phyloP scores from a whole-genome alignment of 2,113 vertebrate species.

The Sarotherodon lohbergeri region DNA sequence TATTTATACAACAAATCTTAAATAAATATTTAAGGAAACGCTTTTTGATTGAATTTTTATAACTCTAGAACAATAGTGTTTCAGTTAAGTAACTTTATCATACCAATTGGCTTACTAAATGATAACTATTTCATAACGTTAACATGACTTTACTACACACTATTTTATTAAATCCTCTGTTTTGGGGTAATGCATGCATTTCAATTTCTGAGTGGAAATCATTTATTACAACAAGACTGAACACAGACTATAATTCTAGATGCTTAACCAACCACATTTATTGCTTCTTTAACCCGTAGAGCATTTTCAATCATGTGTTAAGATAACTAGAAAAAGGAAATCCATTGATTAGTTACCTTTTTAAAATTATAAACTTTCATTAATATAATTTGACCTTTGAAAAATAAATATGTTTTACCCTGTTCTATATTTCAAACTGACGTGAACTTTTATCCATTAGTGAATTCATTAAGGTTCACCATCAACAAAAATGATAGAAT shows the following conservation, averaged over 20 bases:
- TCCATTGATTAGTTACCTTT: neutral
- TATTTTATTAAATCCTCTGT: neutral
- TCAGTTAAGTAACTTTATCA: neutral
- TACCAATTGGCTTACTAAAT: neutral
- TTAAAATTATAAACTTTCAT: neutral
- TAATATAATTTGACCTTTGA: neutral
- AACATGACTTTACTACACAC: neutral
- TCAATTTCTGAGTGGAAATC: neutral
- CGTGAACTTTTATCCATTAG: neutral
- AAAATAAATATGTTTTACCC: neutral
- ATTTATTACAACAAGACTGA: neutral
- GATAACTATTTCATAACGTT: neutral
- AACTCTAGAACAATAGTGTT: fast-evolving
- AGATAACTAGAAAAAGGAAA: neutral
- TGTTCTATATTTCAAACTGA: neutral
- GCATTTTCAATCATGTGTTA: neutral
- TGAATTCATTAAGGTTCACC: neutral
- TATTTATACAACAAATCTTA: neutral
- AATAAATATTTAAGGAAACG: neutral
- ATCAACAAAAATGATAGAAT: neutral
- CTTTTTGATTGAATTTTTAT: neutral
- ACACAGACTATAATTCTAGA: neutral
- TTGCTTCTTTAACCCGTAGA: neutral
- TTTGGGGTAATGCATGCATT: neutral
- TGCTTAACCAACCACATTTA: neutral